Percentiles rank a stretch among this genome's conserved stretches.
Conservation (phyloP, 2,888 invertebrate genomes). For the Andrena marginata region DNA sequence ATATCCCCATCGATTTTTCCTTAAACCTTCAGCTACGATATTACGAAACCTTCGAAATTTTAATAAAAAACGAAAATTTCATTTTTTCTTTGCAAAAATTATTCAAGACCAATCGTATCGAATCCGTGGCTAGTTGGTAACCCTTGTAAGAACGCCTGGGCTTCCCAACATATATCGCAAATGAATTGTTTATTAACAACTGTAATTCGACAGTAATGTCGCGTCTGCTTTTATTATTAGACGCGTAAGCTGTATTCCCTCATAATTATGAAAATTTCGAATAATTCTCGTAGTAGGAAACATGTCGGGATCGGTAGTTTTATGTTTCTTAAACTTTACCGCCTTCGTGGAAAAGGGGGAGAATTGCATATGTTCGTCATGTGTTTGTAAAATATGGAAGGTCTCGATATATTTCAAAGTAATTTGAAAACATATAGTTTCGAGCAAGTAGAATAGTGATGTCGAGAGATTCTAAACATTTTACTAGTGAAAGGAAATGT, state of each 20-base stretch:
- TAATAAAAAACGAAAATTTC: not conserved
- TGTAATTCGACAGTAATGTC: not conserved
- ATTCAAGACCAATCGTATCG: slow-evolving; percentile 16
- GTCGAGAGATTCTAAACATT: not conserved
- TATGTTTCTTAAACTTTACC: slow-evolving; percentile 24
- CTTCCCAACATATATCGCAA: not conserved
- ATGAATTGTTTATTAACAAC: not conserved
- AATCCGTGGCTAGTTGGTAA: slow-evolving; percentile 35
- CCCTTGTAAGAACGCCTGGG: slow-evolving; percentile 22
- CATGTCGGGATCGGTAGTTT: not conserved
- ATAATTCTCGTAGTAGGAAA: not conserved
- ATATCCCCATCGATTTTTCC: not conserved
- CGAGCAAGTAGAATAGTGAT: not conserved
- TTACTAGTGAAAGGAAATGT: not conserved
- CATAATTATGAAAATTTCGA: not conserved
- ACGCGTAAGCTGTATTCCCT: not conserved
- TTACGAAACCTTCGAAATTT: too few species aligned
- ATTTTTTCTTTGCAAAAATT: not conserved
- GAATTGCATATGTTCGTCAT: not conserved
- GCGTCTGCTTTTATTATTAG: not conserved
- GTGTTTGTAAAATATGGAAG: not conserved
- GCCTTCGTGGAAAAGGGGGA: not conserved
- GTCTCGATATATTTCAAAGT: not conserved
- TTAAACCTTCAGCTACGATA: not conserved
- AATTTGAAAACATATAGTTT: not conserved